Evolutionary conservation across 2,888 invertebrate species (phyloP).

Genomic region (Tetramorium bicarinatum): DNA sequence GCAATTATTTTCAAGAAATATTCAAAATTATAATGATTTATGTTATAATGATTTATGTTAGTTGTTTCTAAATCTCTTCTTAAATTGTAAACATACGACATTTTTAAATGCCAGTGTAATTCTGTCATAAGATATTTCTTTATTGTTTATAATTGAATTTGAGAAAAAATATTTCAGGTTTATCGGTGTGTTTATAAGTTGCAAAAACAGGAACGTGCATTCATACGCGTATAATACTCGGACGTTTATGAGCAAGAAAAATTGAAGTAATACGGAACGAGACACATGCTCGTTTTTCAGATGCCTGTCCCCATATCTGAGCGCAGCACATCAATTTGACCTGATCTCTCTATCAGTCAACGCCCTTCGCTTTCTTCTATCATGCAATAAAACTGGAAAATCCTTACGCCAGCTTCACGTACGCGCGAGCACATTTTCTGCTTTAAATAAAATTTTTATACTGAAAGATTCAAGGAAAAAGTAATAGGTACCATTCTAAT

Average conservation of each 20-base stretch:
- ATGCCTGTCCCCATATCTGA: conserved; percentile 65
- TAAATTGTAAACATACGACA: not conserved
- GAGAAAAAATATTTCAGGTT: not conserved
- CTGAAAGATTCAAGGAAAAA: not conserved
- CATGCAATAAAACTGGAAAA: conserved; percentile 48
- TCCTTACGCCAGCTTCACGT: conserved; percentile 19
- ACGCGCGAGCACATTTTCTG: conserved; percentile 8
- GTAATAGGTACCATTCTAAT: conserved; percentile 2
- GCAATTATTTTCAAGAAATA: not conserved
- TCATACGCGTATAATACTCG: conserved; percentile 34
- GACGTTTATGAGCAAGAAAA: conserved; percentile 68
- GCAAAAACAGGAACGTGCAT: conserved; percentile 38
- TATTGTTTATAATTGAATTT: not conserved
- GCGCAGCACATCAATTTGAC: conserved; percentile 70
- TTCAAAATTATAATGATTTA: not conserved
- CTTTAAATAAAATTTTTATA: conserved; percentile 20
- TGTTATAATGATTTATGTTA: not conserved
- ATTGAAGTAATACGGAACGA: conserved; percentile 73
- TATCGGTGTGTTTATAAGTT: conserved; percentile 34
- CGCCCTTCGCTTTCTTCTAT: conserved; percentile 56
- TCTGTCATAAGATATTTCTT: not conserved
- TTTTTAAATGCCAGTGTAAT: not conserved
- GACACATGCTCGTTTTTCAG: conserved; percentile 75
- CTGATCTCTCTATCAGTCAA: conserved; percentile 79
- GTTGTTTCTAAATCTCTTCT: not conserved